Base-by-base conservation (phyloP, 2,888 invertebrate species). In the Agriopis marginaria region DNA sequence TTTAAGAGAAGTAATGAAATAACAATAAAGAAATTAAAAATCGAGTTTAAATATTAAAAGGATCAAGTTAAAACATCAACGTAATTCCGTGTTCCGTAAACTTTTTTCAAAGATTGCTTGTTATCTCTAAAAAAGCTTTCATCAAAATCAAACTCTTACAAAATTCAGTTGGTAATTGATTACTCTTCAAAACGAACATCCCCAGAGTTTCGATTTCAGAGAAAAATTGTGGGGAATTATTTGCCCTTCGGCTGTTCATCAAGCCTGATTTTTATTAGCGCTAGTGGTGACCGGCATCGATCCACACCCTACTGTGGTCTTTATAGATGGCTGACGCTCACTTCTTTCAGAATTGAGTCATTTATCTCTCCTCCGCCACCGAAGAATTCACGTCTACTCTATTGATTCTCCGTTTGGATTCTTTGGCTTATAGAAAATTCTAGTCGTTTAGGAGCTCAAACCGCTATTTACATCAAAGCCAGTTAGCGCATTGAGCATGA, bases 271-370 rank as follows among this genome's bases (percentile, higher is more conserved):
- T 81, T 77, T 78, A 79, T 79, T 79, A 76, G 70, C 70, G 68
- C 55, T 61, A 65, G 67, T 60, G 65, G 58, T 59, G 66, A 51
- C 68, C 60, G 70, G 70, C 56, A 51, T 65, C 72, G 66, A 66
- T 71, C 65, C 68, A 60, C 44, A 45, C 63, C 51, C 56, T 56
- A 73, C 69, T 53, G 68, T 73, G 76, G 78, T 79, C 76, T 82
- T 82, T 83, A 82, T 78, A 75, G 75, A 79, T 73, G 74, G 72
- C 71, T 73, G 75, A 71, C 67, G 59, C 62, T 63, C 68, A 78
- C 75, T 75, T 80, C 77, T 75, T 75, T 73, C 74, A 74, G 78
- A 80, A 84, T 82, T 76, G 81, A 78, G 77, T 79, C 82, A 84
- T 86, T 86, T 84, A 82, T 86, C 81, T 80, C 76, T 62, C 68